A percentile compares a stretch with the other conserved stretches of the same genome.
Evolutionary conservation across 1,140 invertebrate genomes (phyloP).

Genomic region (Cecropterus lyciades): DNA sequence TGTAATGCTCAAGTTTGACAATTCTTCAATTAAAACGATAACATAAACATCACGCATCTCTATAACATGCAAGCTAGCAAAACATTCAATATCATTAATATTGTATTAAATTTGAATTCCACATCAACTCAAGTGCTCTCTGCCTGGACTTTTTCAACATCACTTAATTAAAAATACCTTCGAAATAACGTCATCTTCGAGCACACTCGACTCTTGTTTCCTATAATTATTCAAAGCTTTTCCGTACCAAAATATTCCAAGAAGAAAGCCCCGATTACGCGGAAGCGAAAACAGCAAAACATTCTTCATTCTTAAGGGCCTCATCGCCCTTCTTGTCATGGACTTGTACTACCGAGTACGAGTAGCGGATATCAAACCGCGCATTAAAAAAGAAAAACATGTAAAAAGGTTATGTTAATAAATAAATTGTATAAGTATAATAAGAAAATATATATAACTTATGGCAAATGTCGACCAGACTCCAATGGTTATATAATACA

Average conservation of each 20-base stretch:
- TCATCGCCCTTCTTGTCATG: background rate
- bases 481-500: no score
- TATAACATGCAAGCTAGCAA: no score
- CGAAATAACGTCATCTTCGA: constrained; percentile 18
- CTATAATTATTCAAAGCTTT: constrained; percentile 28
- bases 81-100: background rate
- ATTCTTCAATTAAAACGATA: no score
- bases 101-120: background rate
- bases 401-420: no score
- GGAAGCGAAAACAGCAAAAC: constrained; percentile 30
- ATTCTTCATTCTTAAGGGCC: constrained; percentile 27
- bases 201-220: constrained; percentile 16
- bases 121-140: constrained; percentile 1
- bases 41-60: no score
- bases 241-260: constrained; percentile 23
- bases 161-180: constrained; percentile 24
- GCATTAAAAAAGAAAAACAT: no score
- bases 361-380: background rate
- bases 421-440: no score
- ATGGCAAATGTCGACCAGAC: no score
- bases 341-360: background rate
- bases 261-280: constrained; percentile 27
- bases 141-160: background rate
- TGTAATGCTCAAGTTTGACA: no score
- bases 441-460: no score